These are phyloP conservation scores for Megaceryle maxima DNA, from an alignment of 2,113 vertebrate species.

Conservation along the genomic window DNA sequence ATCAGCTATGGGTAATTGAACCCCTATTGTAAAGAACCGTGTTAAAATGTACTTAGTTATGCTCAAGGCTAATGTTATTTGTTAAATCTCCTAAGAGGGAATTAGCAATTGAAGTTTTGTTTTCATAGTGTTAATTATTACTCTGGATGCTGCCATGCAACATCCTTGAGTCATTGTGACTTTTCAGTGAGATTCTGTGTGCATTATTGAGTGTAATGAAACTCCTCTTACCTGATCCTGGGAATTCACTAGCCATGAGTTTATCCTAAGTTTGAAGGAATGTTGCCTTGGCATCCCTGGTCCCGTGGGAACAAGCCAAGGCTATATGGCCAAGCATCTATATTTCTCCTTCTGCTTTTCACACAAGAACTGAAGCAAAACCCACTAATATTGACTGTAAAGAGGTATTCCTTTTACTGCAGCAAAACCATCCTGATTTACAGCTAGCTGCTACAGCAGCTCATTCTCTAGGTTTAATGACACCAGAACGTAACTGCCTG, in stretches of 20 bases:
- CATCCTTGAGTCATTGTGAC: not conserved
- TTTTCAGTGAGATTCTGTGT: not conserved
- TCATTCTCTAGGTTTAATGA: not conserved
- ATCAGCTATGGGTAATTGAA: conserved; percentile 57
- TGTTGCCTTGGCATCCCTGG: not conserved
- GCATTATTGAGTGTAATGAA: not conserved
- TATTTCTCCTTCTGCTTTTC: not conserved
- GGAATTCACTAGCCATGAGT: not conserved
- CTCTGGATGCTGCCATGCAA: not conserved
- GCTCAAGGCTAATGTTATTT: conserved; percentile 46
- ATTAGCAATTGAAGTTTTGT: conserved; percentile 37
- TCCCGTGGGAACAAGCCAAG: not conserved
- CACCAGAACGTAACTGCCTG: not conserved
- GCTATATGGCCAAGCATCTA: not conserved
- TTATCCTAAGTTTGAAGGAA: not conserved
- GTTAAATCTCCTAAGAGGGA: conserved; percentile 10
- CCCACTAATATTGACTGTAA: not conserved
- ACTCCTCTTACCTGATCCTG: not conserved
- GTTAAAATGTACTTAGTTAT: conserved; percentile 56
- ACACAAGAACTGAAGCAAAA: not conserved
- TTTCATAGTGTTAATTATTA: conserved; percentile 25
- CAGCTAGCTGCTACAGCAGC: not conserved
- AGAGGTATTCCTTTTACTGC: not conserved
- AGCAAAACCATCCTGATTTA: not conserved
- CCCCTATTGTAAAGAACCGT: conserved; percentile 37